Evolutionary conservation across 2,888 invertebrate species (phyloP), one percentile per base, ranked within the genome.

Genomic region (Drosophila austrosaltans): DNA sequence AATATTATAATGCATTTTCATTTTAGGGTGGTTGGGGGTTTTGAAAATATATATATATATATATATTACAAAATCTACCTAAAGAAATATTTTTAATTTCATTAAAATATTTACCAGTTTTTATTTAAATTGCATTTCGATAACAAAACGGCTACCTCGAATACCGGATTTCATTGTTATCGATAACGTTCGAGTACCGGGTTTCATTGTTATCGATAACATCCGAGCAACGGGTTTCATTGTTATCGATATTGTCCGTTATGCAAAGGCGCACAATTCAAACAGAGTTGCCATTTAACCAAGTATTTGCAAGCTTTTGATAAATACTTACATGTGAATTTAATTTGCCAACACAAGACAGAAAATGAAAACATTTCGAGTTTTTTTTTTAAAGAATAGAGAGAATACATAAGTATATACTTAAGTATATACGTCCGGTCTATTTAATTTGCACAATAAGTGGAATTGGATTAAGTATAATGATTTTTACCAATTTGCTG

Each of bases 401-500:
- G 25, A 48, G 25, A 48, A 22, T 48, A 25, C 48, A 48, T 48
- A 25, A 16, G 25, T 25, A 48, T 48, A 48, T 16, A 48, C 10
- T 3, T 25, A 12, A 12, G 48, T 48, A 48, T 48, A 48, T 48
- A 48, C 25, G 48, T 48, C 48, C 48, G 48, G 48, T 48, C 48
- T 48, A 48, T 48, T 48, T 48, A 48, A 25, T 48, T 48, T 25
- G 22, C 48, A 48, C 48, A 48, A 48, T 22, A 25, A 48, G 48
- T 48, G 48, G 16, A 16, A 25, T 25, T 48, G 48, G 48, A 25
- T 48, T 48, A 48, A 48, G 48, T 25, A 48, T 48, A 48, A 48
- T 48, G 48, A 25, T 48, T 48, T 25, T 25, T 22, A 48, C 48
- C 48, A 48, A 48, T 48, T 48, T 48, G 48, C 48, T 48, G 48